phyloP scores from a whole-genome alignment of 2,888 invertebrate species.

The Drosophila greeni region DNA sequence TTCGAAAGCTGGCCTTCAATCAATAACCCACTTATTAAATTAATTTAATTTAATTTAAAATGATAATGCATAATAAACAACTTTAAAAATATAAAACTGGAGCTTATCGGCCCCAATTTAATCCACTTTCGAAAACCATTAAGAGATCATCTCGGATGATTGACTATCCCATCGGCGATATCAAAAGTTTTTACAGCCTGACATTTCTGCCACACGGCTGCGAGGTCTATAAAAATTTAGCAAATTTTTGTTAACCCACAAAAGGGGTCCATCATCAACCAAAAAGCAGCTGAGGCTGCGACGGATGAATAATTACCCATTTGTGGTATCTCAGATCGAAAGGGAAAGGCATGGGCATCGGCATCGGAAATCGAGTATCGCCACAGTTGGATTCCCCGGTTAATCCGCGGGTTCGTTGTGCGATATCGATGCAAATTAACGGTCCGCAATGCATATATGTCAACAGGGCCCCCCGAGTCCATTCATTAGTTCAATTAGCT shows the following conservation, averaged over 20 bases:
- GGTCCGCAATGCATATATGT: constrained; percentile 36
- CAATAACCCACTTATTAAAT: constrained; percentile 14
- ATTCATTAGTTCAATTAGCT: constrained; percentile 68
- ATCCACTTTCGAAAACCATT: constrained; percentile 31
- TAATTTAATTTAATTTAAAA: constrained; percentile 3
- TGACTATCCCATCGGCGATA: constrained; percentile 26
- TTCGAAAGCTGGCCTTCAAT: constrained; percentile 13
- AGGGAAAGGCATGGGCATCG: constrained; percentile 27
- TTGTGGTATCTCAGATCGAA: constrained; percentile 35
- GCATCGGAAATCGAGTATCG: constrained; percentile 23
- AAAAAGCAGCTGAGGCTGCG: constrained; percentile 28
- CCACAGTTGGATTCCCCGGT: constrained; percentile 25
- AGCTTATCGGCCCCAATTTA: constrained; percentile 23
- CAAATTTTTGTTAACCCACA: constrained; percentile 22
- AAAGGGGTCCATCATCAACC: constrained; percentile 20
- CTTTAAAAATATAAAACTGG: constrained; percentile 6
- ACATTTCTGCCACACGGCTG: constrained; percentile 30
- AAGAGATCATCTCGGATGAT: constrained; percentile 30
- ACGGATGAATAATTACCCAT: constrained; percentile 39
- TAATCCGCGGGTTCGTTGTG: constrained; percentile 28
- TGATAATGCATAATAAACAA: constrained; percentile 4
- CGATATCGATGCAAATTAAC: constrained; percentile 30
- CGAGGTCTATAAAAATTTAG: constrained; percentile 10
- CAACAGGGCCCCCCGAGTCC: constrained; percentile 48
- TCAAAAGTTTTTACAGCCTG: constrained; percentile 18